Percentiles rank a stretch among this genome's conserved stretches.
Evolutionary conservation across 2,888 invertebrate genomes (phyloP).

Genomic region (Athalia rosae): DNA sequence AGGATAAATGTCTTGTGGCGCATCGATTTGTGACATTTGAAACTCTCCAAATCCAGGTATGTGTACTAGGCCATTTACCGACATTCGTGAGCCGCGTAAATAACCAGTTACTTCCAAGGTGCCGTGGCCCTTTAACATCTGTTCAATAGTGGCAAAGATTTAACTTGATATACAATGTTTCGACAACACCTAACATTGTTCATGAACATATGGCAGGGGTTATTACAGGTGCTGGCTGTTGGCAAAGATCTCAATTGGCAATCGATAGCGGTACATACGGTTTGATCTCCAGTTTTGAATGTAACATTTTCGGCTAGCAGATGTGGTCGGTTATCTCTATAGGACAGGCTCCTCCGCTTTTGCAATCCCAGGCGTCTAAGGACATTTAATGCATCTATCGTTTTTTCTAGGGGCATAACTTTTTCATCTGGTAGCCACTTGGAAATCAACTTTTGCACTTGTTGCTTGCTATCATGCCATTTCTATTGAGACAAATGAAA

Average conservation of each 20-base stretch:
- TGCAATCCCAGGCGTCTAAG: conserved; percentile 87
- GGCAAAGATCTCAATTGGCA: neutral
- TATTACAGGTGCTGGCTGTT: conserved; percentile 6
- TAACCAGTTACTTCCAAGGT: conserved; percentile 90
- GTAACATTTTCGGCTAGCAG: conserved; percentile 88
- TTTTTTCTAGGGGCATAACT: conserved; percentile 84
- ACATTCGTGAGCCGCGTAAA: conserved; percentile 87
- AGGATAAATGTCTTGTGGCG: conserved; percentile 82
- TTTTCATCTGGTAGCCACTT: conserved; percentile 90
- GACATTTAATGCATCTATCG: conserved; percentile 84
- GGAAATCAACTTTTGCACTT: conserved; percentile 79
- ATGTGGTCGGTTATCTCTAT: conserved; percentile 88
- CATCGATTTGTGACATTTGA: conserved; percentile 89
- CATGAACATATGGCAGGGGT: conserved; percentile 49
- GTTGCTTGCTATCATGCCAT: conserved; percentile 81
- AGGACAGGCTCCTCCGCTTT: conserved; percentile 84
- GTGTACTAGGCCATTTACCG: conserved; percentile 92
- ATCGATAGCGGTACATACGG: conserved; percentile 59
- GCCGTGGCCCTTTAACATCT: conserved; percentile 75
- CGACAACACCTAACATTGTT: neutral
- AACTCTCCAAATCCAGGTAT: conserved; percentile 95
- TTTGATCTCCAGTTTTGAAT: conserved; percentile 76
- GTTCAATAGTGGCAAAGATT: neutral
- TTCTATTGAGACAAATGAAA: conserved; percentile 71
- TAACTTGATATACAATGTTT: conserved; percentile 50